A percentile compares a stretch with the other conserved stretches of the same genome.
Conservation (phyloP, 2,797 vertebrate genomes). For the Ficedula albicollis region DNA sequence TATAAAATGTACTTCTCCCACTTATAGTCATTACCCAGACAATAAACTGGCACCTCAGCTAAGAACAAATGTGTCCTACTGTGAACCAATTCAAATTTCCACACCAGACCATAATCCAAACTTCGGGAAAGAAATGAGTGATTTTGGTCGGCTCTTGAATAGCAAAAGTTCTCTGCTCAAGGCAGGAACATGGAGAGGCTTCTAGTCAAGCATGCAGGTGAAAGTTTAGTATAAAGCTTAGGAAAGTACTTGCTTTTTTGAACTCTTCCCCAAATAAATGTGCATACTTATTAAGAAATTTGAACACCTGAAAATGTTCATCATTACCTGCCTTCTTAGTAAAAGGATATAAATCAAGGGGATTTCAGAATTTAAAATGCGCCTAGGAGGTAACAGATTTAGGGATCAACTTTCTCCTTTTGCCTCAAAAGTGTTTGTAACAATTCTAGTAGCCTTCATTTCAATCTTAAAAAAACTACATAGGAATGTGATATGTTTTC, state of each 20-base stretch:
- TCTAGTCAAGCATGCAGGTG: background rate
- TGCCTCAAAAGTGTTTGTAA: background rate
- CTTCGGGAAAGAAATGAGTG: background rate
- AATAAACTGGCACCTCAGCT: background rate
- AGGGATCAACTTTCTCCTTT: background rate
- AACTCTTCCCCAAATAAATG: background rate
- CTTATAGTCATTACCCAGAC: background rate
- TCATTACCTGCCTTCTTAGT: background rate
- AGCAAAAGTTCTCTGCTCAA: background rate
- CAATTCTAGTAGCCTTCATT: background rate
- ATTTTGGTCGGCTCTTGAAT: background rate
- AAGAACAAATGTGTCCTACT: background rate
- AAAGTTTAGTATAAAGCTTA: background rate
- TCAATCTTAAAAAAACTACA: background rate
- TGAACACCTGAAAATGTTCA: background rate
- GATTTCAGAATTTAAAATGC: background rate
- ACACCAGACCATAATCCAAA: background rate
- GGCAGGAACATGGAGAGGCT: background rate
- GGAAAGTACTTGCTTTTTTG: background rate
- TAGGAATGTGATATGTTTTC: accelerated
- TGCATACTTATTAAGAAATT: background rate
- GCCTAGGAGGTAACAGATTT: background rate
- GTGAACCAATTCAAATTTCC: background rate
- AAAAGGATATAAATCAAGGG: background rate
- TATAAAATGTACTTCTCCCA: background rate